Evolutionary conservation across 37 sponge, comb jelly and placozoan species (phyloP), one percentile per base, ranked within the genome.

Genomic region (Agelas oroides): DNA sequence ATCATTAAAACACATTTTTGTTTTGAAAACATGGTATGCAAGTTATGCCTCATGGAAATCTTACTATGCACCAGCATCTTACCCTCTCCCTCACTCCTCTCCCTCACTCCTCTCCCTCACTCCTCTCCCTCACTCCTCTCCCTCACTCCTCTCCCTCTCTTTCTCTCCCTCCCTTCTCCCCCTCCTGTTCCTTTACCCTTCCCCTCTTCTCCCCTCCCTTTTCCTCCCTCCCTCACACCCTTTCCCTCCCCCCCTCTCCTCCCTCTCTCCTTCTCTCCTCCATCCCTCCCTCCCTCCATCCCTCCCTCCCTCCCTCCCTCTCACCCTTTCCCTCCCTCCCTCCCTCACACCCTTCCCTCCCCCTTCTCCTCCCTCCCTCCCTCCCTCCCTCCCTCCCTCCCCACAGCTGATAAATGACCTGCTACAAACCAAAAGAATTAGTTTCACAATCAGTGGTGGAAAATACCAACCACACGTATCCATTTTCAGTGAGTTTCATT

Each of bases 341-440:
- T 32, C 71, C 14, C 30, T 13, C 71, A 6, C 71, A 2, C 34
- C 13, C 71, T 33, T 33, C 14, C 71, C 62, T 13, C 11, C 46
- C 46, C 46, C 8, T 8, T 8, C 46, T 46, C 46, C 46, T 8
- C 8, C 46, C 46, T 8, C 8, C 46, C 12, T 11, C 13, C 27
- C 62, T 13, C 13, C 62, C 13, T 11, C 13, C 62, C 62, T 11
- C 13, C 62, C 62, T 13, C 13, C 27, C 62, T 13, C 13, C 27
- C 62, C 76, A 21, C 53, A 94, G 92, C 55, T 95, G 66, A 86
- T 95, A 1, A 65, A 82, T 3, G 96, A 95, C 64, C 33, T 55
- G 15, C 61, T 95, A 11, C 89, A 95, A 27, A 21, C 35, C 0
- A 95, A 92, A 80, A 80, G 96, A 66, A 73, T 95, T 1, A 80